Evolutionary conservation across 2,797 vertebrate species (phyloP), one percentile per base, ranked within the genome.

Genomic region (Cyprinodon diabolis): DNA sequence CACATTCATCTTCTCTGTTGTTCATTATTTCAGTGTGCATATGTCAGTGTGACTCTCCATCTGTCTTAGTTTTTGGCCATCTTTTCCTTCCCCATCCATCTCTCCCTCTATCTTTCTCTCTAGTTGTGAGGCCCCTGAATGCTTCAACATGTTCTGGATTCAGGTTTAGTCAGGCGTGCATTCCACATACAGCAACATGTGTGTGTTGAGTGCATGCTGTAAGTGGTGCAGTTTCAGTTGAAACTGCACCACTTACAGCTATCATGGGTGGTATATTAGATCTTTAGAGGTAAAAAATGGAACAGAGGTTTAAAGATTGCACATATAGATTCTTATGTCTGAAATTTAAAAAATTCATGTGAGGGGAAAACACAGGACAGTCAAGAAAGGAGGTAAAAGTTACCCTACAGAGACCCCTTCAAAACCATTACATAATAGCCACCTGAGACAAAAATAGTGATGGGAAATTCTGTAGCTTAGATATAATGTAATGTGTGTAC

Each of bases 41-140:
- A 91, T 91, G 84, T 88, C 71, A 81, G 80, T n/a, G 68, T 6
- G 68, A 70, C 83, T 88, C 88, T 87, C 89, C 90, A 92, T 91
- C 90, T 92, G 85, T 81, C 84, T 80, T 77, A 81, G 71, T 77
- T 80, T 81, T 76, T 72, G 72, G 86, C 81, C 79, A 83, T 86
- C 69, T 82, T 74, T 76, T 81, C 52, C 68, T n/a, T 85, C 69
- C 66, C 9, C 66, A 57, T 78, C 56, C 58, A 30, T 68, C 52
- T 57, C 67, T 63, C 56, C 25, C 69, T 37, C 65, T 25, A 63
- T 30, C 74, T 63, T 56, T 4, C 66, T 57, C 67, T 76, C 77
- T 76, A 47, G 56, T 45, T 70, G 52, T 52, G 37, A 66, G 66
- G 72, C 71, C 82, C 81, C 78, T 79, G 71, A 86, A 84, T 73